Conservation (phyloP, 2,888 invertebrate genomes). For the Pseudococcus viburni region DNA sequence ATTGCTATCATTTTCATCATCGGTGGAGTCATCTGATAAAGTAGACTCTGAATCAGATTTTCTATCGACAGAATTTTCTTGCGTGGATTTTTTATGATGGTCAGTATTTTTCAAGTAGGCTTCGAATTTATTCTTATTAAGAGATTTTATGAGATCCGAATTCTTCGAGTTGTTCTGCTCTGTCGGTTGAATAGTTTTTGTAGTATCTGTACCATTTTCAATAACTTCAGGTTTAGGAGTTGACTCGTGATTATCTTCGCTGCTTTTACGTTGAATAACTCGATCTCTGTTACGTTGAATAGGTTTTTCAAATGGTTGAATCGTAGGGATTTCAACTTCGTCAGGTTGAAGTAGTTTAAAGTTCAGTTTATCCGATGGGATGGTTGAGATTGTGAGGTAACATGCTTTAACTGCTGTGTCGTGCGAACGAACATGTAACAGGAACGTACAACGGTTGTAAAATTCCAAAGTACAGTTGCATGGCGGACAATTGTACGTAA, state of each 20-base stretch:
- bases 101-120: neutral
- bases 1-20: neutral
- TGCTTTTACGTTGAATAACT: neutral
- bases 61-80: too few relatives aligned
- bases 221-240: neutral
- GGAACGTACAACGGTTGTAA: conserved; percentile 63
- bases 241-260: neutral
- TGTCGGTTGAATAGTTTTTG: neutral
- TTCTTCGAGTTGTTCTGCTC: neutral
- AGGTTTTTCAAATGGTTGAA: neutral
- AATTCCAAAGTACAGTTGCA: conserved; percentile 55
- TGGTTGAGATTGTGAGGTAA: conserved; percentile 55
- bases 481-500: conserved; percentile 62
- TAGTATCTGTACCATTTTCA: neutral
- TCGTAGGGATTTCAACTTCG: neutral
- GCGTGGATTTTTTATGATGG: neutral
- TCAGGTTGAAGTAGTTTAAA: conserved; percentile 4
- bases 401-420: conserved; percentile 49
- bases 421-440: conserved; percentile 58
- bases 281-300: neutral
- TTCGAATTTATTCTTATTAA: neutral
- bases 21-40: neutral
- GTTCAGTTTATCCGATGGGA: conserved; percentile 61
- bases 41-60: neutral
- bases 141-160: conserved; percentile 23